Percentiles rank a stretch among this genome's conserved stretches.
Evolutionary conservation across 2,888 invertebrate genomes (phyloP).

Genomic region (Pyrrhosoma nymphula): DNA sequence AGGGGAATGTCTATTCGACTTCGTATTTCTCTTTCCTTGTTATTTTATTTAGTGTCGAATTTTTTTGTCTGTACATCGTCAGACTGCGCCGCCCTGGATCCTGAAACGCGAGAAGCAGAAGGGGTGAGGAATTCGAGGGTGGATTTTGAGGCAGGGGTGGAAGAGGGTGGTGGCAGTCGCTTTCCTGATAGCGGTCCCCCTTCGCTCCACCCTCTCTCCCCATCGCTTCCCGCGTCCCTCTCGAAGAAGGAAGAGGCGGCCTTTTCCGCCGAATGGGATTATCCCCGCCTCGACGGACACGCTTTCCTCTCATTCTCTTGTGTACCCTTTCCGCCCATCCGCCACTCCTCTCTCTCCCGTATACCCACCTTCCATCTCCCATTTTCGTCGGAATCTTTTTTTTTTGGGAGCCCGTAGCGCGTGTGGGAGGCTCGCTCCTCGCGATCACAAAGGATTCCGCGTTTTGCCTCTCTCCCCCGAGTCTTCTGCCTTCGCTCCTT

Average conservation of each 20-base stretch:
- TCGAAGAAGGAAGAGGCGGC: not conserved
- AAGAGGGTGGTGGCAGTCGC: not conserved
- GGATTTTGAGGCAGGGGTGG: not conserved
- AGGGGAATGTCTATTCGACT: too few relatives aligned
- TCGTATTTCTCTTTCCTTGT: too few relatives aligned
- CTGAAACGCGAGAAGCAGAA: too few relatives aligned
- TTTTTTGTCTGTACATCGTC: too few relatives aligned
- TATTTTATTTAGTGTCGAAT: too few relatives aligned
- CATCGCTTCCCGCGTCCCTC: not conserved
- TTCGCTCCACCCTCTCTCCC: not conserved
- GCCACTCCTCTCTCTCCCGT: not conserved
- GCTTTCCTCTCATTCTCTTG: not conserved
- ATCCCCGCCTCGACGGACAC: slow-evolving; percentile 28
- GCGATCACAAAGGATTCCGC: slow-evolving; percentile 11
- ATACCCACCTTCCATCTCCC: not conserved
- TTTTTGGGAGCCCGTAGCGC: not conserved
- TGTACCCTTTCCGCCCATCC: not conserved
- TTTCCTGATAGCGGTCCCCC: not conserved
- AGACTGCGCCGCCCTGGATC: too few relatives aligned
- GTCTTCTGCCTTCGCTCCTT: not conserved
- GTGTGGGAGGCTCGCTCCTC: not conserved
- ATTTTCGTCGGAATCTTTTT: slow-evolving; percentile 10
- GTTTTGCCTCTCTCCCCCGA: not conserved
- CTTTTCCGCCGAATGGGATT: slow-evolving; percentile 34
- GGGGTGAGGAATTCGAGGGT: not conserved